Evolutionary conservation across 2,113 vertebrate genomes (phyloP), one percentile per base, ranked within the genome.

Genomic region (Suncus etruscus): DNA sequence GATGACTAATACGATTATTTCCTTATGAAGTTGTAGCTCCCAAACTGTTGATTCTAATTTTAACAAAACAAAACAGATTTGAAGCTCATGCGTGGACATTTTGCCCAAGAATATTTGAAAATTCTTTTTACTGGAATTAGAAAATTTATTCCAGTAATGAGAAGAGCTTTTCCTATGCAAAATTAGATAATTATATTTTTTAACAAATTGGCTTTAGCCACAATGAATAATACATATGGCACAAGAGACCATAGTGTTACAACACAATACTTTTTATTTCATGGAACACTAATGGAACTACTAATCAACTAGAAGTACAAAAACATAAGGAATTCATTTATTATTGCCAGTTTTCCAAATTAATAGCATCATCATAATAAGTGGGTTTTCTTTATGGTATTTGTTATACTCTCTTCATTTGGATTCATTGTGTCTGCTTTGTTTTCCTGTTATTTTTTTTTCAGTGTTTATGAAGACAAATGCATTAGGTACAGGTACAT

Each of bases 21-120:
- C 96, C 94, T 96, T 95, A 93, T 27, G 0, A 96, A 96, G 89
- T 89, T 95, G 77, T 50, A 88, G 91, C 95, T 97, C 96, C 96
- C 91, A 92, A 97, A 98, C 78, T 96, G 94, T 92, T 97, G 96
- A 95, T 97, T 97, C 95, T 95, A 94, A 97, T 97, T 98, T 97
- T 96, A 96, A 95, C 95, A 97, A 97, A 93, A 95, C 81, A 95
- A 94, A 97, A 96, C 0, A 90, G 92, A 97, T 97, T 96, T 97
- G 91, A 96, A 95, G 77, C 83, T 94, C 79, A 74, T 92, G 88
- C 87, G 96, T 94, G 96, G 96, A 97, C 87, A 92, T 93, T 75
- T 72, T 95, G 95, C 94, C 95, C 94, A 97, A 95, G 83, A 95
- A 96, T 94, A 96, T 96, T 95, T 96, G 86, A 96, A 97, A 96